These are phyloP conservation scores for Atlantisia rogersi DNA, from an alignment of 2,113 vertebrate species.

Conservation along the genomic window DNA sequence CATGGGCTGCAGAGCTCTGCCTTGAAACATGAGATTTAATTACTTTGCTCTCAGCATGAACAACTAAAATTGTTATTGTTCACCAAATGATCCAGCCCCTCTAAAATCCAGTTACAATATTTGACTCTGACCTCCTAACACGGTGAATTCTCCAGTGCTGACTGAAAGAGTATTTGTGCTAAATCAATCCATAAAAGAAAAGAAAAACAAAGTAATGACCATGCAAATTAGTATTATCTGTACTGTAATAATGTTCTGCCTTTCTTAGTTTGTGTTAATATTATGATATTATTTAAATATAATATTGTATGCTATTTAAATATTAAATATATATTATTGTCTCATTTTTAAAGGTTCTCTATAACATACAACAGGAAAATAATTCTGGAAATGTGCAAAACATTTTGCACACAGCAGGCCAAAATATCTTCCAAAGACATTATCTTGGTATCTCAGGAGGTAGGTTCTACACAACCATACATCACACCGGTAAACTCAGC, in stretches of 20 bases:
- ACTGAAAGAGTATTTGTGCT: background rate
- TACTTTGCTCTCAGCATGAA: slow-evolving; percentile 26
- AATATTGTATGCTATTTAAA: background rate
- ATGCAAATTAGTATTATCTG: background rate
- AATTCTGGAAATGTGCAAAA: background rate
- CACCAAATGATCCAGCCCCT: background rate
- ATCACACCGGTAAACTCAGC: background rate
- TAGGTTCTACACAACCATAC: background rate
- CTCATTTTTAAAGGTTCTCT: background rate
- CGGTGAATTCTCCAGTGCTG: background rate
- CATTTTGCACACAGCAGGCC: background rate
- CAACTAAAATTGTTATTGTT: slow-evolving; percentile 32
- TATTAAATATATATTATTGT: background rate
- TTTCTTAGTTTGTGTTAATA: background rate
- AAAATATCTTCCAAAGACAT: background rate
- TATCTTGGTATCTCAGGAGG: background rate
- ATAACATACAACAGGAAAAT: background rate
- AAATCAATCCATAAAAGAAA: background rate
- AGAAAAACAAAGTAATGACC: background rate
- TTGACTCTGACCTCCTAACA: background rate
- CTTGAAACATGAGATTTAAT: slow-evolving; percentile 33
- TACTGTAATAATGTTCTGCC: background rate
- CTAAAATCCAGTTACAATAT: background rate
- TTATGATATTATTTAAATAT: background rate
- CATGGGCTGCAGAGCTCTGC: background rate